A percentile compares a stretch with the other conserved stretches of the same genome.
Conservation (phyloP, 2,797 vertebrate genomes). For the Anguilla anguilla region DNA sequence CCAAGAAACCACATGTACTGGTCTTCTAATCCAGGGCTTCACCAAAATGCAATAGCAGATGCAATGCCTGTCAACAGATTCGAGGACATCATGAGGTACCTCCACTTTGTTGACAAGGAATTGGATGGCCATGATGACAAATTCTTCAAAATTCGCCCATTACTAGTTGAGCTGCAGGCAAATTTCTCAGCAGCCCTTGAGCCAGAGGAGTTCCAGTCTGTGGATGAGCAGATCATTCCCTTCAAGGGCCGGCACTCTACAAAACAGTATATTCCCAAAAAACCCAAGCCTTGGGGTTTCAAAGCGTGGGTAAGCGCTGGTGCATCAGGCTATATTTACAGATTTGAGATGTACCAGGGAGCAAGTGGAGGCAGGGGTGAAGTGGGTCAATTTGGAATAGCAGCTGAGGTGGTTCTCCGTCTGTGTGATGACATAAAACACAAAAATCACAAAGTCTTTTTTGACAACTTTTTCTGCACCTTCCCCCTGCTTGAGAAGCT, state of each 20-base stretch:
- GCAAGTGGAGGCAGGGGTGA: not conserved
- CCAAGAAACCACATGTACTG: not conserved
- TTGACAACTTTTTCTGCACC: too few species aligned
- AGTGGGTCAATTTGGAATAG: not conserved
- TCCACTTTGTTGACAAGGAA: slow-evolving; percentile 39
- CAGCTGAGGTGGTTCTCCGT: not conserved
- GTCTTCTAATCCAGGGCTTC: not conserved
- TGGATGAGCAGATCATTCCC: slow-evolving; percentile 32
- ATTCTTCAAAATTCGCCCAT: slow-evolving; percentile 34
- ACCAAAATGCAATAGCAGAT: too few species aligned
- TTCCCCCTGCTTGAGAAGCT: too few species aligned
- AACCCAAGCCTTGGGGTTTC: slow-evolving; percentile 28
- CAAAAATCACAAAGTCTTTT: not conserved
- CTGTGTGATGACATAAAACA: not conserved
- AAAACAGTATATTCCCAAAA: slow-evolving; percentile 33
- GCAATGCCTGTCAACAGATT: slow-evolving; percentile 27
- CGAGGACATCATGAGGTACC: slow-evolving; percentile 38
- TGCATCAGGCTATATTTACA: slow-evolving; percentile 7
- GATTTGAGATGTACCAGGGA: slow-evolving; percentile 23
- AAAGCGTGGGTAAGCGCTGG: slow-evolving; percentile 32
- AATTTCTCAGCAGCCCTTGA: slow-evolving; percentile 22
- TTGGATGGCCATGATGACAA: slow-evolving; percentile 27
- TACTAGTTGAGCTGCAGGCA: slow-evolving; percentile 26
- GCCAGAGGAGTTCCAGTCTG: slow-evolving; percentile 26
- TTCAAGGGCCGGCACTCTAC: slow-evolving; percentile 35